Evolutionary conservation across 1,140 invertebrate species (phyloP).

Genomic region (Agrilus planipennis): DNA sequence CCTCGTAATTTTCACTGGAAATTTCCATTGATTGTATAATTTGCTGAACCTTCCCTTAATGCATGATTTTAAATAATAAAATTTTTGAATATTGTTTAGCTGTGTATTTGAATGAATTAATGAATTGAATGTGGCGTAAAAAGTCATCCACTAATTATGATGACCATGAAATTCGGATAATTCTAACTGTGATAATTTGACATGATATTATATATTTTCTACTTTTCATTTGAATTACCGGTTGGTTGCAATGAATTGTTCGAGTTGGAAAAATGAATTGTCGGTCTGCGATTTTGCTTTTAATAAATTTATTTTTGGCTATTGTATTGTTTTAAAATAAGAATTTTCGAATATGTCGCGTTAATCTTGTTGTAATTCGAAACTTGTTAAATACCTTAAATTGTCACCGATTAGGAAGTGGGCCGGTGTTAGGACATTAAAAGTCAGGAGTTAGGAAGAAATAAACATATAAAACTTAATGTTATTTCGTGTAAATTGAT

Average conservation of each 20-base stretch:
- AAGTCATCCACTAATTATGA: constrained; percentile 3
- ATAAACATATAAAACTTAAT: too few relatives aligned
- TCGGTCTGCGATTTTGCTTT: too few relatives aligned
- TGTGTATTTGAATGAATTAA: constrained; percentile 3
- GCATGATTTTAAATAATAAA: constrained; percentile 5
- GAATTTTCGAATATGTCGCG: too few relatives aligned
- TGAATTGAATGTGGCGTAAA: constrained; percentile 1
- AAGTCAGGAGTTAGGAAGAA: too few relatives aligned
- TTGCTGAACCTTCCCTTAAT: background rate
- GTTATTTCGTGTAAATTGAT: too few relatives aligned
- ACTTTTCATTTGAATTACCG: background rate
- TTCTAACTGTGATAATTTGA: constrained; percentile 1
- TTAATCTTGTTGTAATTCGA: too few relatives aligned
- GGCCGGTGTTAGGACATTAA: constrained; percentile 16
- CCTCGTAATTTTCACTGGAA: background rate
- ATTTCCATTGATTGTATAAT: constrained; percentile 1
- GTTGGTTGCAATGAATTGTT: background rate
- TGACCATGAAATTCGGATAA: constrained; percentile 3
- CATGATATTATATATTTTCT: background rate
- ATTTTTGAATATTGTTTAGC: constrained; percentile 2
- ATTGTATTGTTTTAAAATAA: constrained; percentile 1
- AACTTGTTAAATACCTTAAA: constrained; percentile 16
- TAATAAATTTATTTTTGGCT: too few relatives aligned
- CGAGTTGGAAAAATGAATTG: too few relatives aligned
- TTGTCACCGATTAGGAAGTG: constrained; percentile 31